A percentile compares a stretch with the other conserved stretches of the same genome.
Evolutionary conservation across 2,888 invertebrate species (phyloP).

Genomic region (Stenodema calcarata): DNA sequence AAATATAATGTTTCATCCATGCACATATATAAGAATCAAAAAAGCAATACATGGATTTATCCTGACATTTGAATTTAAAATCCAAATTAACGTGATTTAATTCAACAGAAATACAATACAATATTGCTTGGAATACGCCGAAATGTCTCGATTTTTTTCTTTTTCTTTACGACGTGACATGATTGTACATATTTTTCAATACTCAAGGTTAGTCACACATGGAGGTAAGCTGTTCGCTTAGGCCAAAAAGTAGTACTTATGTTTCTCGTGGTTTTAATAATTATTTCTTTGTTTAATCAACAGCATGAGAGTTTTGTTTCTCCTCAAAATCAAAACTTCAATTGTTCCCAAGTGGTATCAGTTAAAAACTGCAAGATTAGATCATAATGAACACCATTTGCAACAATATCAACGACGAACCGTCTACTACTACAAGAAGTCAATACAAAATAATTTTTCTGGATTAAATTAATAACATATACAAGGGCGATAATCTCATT

Average conservation of each 20-base stretch:
- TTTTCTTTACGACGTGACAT: not conserved
- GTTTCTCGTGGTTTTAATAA: too few relatives aligned
- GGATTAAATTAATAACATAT: not conserved
- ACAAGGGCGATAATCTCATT: not conserved
- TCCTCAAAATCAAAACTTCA: not conserved
- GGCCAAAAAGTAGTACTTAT: not conserved
- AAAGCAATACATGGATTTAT: not conserved
- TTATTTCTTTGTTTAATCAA: not conserved
- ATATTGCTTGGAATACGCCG: not conserved
- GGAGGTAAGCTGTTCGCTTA: not conserved
- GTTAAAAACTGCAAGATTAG: not conserved
- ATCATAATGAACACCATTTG: too few relatives aligned
- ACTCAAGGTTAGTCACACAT: not conserved
- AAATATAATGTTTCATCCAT: too few relatives aligned
- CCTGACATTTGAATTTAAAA: not conserved
- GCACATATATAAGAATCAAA: not conserved
- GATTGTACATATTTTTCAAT: not conserved
- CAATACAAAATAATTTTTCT: not conserved
- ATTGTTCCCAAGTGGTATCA: not conserved
- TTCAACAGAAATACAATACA: not conserved
- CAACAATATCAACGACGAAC: not conserved
- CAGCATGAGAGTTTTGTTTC: not conserved
- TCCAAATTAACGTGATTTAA: not conserved
- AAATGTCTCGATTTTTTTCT: not conserved
- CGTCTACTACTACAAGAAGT: not conserved